Evolutionary conservation across 1,140 invertebrate species (phyloP).

Genomic region (Temnothorax nylanderi): DNA sequence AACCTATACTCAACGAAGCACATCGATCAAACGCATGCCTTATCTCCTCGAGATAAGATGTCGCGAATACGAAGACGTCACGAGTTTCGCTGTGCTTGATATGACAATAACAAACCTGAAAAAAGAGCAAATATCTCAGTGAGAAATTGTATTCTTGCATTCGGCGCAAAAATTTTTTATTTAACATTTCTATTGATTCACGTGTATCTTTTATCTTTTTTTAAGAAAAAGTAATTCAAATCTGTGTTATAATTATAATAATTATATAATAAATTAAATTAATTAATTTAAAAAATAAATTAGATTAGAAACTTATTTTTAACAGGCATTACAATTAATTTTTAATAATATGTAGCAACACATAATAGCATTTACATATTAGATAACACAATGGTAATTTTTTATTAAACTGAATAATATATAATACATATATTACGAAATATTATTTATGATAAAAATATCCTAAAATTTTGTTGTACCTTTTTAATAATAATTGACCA

Average conservation of each 20-base stretch:
- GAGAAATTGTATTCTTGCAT: slow-evolving; percentile 8
- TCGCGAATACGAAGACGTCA: slow-evolving; percentile 3
- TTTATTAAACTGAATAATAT: slow-evolving; percentile 6
- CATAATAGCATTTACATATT: not conserved
- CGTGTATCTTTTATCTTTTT: not conserved
- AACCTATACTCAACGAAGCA: slow-evolving; percentile 14
- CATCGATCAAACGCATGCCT: slow-evolving; percentile 42
- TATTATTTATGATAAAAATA: not conserved
- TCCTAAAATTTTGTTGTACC: not conserved
- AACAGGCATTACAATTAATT: not conserved
- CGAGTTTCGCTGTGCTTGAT: not conserved
- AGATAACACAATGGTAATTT: not conserved
- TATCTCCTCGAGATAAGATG: slow-evolving; percentile 61
- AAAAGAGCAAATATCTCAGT: not conserved
- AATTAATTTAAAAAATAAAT: not conserved
- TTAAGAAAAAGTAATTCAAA: not conserved
- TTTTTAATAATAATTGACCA: not conserved
- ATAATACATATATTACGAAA: not conserved
- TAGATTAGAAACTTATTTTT: not conserved
- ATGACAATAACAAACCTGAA: slow-evolving; percentile 28
- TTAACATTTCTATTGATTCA: not conserved
- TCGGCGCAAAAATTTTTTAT: not conserved
- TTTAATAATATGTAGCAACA: not conserved
- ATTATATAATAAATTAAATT: not conserved
- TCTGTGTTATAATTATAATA: not conserved